phyloP scores from a whole-genome alignment of 1,140 invertebrate genomes.

The Meloidogyne chitwoodi region DNA sequence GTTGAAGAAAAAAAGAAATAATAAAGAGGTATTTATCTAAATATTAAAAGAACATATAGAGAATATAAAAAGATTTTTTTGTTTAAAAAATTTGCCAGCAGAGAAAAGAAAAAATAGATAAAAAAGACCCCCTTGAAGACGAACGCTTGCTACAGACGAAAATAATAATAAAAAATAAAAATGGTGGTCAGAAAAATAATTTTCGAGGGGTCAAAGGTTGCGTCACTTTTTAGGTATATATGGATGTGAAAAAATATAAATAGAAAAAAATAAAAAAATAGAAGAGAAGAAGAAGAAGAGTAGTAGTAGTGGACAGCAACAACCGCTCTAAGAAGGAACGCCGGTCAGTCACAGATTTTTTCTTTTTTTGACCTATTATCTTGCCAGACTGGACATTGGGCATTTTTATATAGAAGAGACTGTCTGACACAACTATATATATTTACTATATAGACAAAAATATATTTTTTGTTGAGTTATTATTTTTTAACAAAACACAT shows the following conservation, averaged over 20 bases:
- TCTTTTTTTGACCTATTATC: constrained; percentile 1
- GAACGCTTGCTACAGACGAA: neutral
- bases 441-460: no score
- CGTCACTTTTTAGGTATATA: neutral
- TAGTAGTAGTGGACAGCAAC: neutral
- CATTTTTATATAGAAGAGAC: neutral
- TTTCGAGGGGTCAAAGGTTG: neutral
- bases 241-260: neutral
- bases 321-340: neutral
- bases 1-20: neutral
- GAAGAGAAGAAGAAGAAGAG: neutral
- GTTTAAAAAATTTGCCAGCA: neutral
- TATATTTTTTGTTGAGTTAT: neutral
- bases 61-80: neutral
- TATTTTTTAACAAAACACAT: neutral
- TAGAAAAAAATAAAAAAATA: neutral
- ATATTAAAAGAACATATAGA: neutral
- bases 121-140: neutral
- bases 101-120: no score
- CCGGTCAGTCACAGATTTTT: neutral
- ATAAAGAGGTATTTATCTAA: no score
- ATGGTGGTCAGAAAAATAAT: neutral
- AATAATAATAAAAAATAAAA: neutral
- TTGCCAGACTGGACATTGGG: neutral
- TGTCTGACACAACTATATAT: neutral